A percentile compares a stretch with the other conserved stretches of the same genome.
These are phyloP conservation scores for Macrobrachium rosenbergii DNA, from an alignment of 1,140 invertebrate genomes.

Conservation along the genomic window DNA sequence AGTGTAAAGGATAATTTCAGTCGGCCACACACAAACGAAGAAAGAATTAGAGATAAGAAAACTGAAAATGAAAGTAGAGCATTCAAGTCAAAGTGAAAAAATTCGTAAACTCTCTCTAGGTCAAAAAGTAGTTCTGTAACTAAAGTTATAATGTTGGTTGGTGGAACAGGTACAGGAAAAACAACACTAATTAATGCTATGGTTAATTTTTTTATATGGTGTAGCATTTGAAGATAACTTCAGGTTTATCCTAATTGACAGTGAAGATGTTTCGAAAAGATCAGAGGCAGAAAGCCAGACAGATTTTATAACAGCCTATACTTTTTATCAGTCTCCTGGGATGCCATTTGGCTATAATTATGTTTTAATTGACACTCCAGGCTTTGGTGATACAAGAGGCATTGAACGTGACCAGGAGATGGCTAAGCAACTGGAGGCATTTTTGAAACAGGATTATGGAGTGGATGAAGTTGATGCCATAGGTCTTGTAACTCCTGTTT, in stretches of 20 bases:
- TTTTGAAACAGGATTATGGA: slow-evolving; percentile 10
- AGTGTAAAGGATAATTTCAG: background rate
- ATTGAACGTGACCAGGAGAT: slow-evolving; percentile 24
- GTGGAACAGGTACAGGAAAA: slow-evolving; percentile 28
- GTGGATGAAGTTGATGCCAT: slow-evolving; percentile 11
- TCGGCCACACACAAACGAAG: background rate
- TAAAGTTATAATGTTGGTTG: slow-evolving; percentile 41
- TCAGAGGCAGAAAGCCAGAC: slow-evolving; percentile 38
- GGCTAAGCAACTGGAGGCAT: background rate
- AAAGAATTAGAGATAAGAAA: slow-evolving; percentile 20
- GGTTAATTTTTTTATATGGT: slow-evolving; percentile 29
- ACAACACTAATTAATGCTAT: slow-evolving; percentile 45
- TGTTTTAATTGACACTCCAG: slow-evolving; percentile 39
- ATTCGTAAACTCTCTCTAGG: slow-evolving; percentile 26
- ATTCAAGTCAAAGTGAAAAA: slow-evolving; percentile 15
- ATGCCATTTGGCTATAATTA: slow-evolving; percentile 44
- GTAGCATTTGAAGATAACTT: slow-evolving; percentile 38
- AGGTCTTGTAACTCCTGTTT: slow-evolving; percentile 13
- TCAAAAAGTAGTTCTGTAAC: slow-evolving; percentile 1
- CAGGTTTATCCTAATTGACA: slow-evolving; percentile 32
- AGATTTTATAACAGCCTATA: slow-evolving; percentile 40
- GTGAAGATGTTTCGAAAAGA: slow-evolving; percentile 12
- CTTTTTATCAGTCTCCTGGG: slow-evolving; percentile 25
- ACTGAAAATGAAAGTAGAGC: background rate
- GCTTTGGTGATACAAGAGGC: slow-evolving; percentile 39